These are phyloP conservation scores for Styela clava DNA, from an alignment of 23 tunicate species.

Conservation along the genomic window DNA sequence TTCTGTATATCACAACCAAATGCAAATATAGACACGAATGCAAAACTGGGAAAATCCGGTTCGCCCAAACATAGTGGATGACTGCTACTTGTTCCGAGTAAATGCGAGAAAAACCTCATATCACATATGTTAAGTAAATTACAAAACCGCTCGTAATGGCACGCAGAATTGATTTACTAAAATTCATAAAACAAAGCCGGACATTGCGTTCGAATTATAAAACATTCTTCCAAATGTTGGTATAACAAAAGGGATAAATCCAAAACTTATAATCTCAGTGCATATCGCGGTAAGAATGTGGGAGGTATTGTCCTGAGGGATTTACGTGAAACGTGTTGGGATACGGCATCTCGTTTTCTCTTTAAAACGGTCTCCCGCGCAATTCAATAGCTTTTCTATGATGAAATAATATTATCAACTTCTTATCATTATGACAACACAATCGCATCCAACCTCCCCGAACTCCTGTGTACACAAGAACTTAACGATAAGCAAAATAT, in stretches of 20 bases:
- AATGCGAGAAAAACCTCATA: no score
- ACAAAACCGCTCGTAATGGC: no score
- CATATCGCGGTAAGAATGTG: background rate
- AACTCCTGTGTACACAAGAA: slow-evolving; percentile 7
- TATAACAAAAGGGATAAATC: background rate
- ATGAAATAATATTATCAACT: background rate
- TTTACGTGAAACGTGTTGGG: background rate
- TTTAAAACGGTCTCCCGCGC: background rate
- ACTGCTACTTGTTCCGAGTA: no score
- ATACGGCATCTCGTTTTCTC: background rate
- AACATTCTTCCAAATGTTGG: no score
- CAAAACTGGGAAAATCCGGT: no score
- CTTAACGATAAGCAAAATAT: background rate
- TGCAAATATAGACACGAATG: no score
- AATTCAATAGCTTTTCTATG: background rate
- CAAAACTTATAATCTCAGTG: background rate
- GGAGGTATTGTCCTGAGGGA: background rate
- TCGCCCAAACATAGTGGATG: no score
- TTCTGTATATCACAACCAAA: no score
- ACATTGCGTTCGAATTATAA: no score
- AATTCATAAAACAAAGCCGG: no score
- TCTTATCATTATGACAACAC: slow-evolving; percentile 20
- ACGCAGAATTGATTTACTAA: no score
- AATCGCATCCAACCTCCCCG: slow-evolving; percentile 4
- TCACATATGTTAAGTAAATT: no score